Evolutionary conservation across 2,113 vertebrate species (phyloP), one percentile per base, ranked within the genome.

Genomic region (Aspiorhynchus laticeps): DNA sequence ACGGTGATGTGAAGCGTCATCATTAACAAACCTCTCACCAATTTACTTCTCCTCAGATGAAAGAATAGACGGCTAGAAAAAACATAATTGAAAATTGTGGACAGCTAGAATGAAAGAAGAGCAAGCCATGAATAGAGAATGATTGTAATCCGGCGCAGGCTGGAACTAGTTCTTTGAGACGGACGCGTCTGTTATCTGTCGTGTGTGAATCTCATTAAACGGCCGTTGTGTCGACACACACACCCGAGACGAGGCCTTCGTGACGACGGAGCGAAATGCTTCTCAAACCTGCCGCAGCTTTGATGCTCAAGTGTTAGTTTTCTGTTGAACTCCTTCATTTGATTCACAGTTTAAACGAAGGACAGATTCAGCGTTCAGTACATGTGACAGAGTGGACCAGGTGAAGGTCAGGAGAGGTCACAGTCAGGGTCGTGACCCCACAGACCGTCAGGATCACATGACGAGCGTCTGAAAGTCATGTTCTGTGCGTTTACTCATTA

Each of bases 51-150:
- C 93, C 94, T 90, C 91, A 97, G 96, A 98, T 97, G 97, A 98
- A 98, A 98, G 97, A 97, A 96, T 88, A 91, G 86, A 59, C 74
- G 38, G 80, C 28, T 9, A 67, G 85, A 75, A 88, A 79, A 80
- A 95, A 88, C 88, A 91, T 97, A 95, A 95, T 95, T 95, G 93
- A 96, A 96, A 97, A 98, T 97, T 97, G 97, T 97, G 96, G 96
- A 96, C 96, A 96, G 97, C 96, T 97, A 95, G 97, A 97, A 96
- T 97, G 96, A 97, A 97, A 97, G 96, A 98, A 94, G 97, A 97
- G 97, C 96, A 96, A 96, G 93, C 95, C 94, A 95, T 95, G 95
- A 36, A 95, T 97, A 77, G 85, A 82, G 65, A 80, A 43, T 14
- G 53, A 97, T 97, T 97, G 97, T 97, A 98, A 98, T 97, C 96